Conservation (phyloP, 2,113 vertebrate genomes). For the Recurvirostra avosetta region DNA sequence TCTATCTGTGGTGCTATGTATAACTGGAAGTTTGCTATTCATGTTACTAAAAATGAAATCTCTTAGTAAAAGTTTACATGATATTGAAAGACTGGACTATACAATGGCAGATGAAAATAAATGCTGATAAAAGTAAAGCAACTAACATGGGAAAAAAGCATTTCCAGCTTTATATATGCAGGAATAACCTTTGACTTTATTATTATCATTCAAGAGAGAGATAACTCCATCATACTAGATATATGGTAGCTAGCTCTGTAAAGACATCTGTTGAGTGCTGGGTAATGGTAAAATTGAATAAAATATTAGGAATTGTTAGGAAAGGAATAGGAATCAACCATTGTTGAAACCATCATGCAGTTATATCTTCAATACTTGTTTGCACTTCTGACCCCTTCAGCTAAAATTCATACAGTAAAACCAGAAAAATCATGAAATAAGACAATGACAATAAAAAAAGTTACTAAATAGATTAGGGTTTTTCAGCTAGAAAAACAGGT, state of each 20-base stretch:
- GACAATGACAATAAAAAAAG: background rate
- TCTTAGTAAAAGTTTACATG: background rate
- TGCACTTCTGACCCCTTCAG: background rate
- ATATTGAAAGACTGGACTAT: background rate
- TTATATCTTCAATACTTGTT: background rate
- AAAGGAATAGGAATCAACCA: background rate
- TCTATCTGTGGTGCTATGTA: background rate
- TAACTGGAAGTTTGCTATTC: background rate
- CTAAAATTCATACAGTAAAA: background rate
- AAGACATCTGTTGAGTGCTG: background rate
- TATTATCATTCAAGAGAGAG: background rate
- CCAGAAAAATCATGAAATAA: background rate
- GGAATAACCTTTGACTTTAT: background rate
- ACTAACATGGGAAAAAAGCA: background rate
- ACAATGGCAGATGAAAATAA: background rate
- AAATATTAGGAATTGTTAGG: background rate
- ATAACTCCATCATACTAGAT: background rate
- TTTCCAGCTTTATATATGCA: background rate
- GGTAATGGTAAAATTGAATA: background rate
- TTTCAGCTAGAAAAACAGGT: background rate
- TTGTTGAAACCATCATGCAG: background rate
- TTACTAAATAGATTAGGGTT: background rate
- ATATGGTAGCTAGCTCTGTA: background rate
- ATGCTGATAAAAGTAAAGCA: background rate
- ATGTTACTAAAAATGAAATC: background rate